Conservation (phyloP, 2,888 invertebrate genomes). For the Portevinia maculata region DNA sequence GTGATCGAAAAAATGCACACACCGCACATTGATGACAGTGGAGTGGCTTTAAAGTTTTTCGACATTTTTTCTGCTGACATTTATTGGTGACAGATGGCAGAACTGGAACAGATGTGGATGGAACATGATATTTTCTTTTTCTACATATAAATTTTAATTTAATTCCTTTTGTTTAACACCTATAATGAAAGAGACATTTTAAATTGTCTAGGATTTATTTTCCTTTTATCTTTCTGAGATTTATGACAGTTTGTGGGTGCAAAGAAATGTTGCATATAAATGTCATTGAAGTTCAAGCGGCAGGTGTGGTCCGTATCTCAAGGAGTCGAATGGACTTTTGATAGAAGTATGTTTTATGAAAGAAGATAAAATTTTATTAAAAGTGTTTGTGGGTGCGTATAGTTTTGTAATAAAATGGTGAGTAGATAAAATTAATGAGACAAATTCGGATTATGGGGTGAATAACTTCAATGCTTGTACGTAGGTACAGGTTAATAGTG, state of each 20-base stretch:
- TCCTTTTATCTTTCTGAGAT: constrained; percentile 2
- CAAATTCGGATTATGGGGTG: too few relatives aligned
- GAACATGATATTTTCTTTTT: constrained; percentile 17
- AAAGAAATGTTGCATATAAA: constrained; percentile 6
- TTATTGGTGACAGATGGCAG: constrained; percentile 65
- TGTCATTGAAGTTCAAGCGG: background rate
- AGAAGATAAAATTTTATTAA: constrained; percentile 6
- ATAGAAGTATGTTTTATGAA: background rate
- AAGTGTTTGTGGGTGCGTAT: background rate
- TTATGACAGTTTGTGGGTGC: constrained; percentile 35
- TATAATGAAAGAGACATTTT: constrained; percentile 30
- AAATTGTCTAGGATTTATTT: constrained; percentile 48
- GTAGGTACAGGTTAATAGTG: too few relatives aligned
- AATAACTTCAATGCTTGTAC: too few relatives aligned
- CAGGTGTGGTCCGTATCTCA: constrained; percentile 4
- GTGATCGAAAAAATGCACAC: constrained; percentile 43
- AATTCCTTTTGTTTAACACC: constrained; percentile 39
- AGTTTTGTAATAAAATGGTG: too few relatives aligned
- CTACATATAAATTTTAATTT: background rate
- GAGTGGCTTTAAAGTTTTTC: constrained; percentile 44
- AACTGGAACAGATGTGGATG: constrained; percentile 64
- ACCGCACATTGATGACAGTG: constrained; percentile 44
- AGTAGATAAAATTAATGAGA: too few relatives aligned
- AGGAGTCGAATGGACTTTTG: background rate
- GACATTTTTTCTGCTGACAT: constrained; percentile 58